These are phyloP conservation scores for Chrysaora quinquecirrha DNA, from an alignment of 30 jellyfish, hydroid and myxozoan genomes.

Conservation along the genomic window DNA sequence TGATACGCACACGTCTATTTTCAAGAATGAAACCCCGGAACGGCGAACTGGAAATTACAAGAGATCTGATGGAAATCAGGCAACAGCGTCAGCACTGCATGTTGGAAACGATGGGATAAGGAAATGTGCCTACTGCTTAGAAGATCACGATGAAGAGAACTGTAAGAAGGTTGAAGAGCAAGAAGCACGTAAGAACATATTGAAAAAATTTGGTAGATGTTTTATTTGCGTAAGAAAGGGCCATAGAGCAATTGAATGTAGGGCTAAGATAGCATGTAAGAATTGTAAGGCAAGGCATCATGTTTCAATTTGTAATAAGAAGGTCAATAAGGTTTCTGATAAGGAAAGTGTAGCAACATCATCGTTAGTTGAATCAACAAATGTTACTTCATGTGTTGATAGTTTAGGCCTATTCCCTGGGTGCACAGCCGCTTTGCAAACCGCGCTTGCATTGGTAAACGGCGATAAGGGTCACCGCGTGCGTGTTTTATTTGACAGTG, in stretches of 20 bases:
- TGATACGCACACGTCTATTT: conserved; percentile 1
- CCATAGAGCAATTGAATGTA: conserved; percentile 14
- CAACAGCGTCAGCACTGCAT: conserved; percentile 9
- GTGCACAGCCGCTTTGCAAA: conserved; percentile 7
- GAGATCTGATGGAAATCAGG: neutral
- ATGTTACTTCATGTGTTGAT: neutral
- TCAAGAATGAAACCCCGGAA: neutral
- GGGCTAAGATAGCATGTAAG: neutral
- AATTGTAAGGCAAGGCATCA: conserved; percentile 19
- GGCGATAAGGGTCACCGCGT: neutral
- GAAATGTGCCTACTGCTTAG: conserved; percentile 17
- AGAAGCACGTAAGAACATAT: neutral
- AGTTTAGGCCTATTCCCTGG: neutral
- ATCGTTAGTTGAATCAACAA: neutral
- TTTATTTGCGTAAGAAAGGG: conserved; percentile 11
- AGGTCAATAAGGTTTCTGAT: neutral
- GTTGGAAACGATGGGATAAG: neutral
- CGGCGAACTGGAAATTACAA: no score
- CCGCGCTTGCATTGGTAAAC: conserved; percentile 5
- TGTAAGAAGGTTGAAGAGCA: neutral
- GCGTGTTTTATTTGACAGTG: conserved; percentile 24
- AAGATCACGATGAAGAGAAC: neutral
- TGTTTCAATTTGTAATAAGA: neutral
- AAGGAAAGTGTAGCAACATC: neutral
- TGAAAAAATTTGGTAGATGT: conserved; percentile 22